Conservation (phyloP, 2,797 vertebrate genomes). For the Caiman crocodilus region DNA sequence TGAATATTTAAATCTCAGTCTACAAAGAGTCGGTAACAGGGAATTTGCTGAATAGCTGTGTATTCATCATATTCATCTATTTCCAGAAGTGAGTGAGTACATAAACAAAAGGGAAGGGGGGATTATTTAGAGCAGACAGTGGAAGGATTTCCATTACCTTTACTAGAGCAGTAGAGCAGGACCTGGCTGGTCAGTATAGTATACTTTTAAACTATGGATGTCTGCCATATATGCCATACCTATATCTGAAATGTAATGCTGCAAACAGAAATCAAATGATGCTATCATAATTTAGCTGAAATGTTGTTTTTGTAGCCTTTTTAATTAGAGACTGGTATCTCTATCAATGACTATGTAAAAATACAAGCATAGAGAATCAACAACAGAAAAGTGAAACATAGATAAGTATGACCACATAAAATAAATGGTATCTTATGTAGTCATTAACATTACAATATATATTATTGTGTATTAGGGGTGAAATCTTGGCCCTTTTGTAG, state of each 20-base stretch:
- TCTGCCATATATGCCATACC: constrained; percentile 4
- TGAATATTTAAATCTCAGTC: background rate
- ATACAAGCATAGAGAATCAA: background rate
- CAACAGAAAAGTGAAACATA: constrained; percentile 46
- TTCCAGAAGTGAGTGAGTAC: background rate
- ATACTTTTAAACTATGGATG: constrained; percentile 6
- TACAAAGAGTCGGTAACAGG: background rate
- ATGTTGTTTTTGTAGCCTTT: constrained; percentile 69
- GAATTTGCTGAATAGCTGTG: accelerated
- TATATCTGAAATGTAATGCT: constrained; percentile 72
- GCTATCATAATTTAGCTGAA: constrained; percentile 42
- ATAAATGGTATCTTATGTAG: constrained; percentile 57
- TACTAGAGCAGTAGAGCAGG: background rate
- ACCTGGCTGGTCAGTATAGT: background rate
- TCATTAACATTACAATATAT: constrained; percentile 71
- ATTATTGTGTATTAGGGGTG: constrained; percentile 31
- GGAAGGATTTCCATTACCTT: background rate
- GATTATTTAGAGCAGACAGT: background rate
- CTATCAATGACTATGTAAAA: constrained; percentile 50
- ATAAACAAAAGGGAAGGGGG: background rate
- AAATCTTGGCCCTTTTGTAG: constrained; percentile 53
- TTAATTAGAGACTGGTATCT: constrained; percentile 64
- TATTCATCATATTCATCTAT: background rate
- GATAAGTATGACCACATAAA: constrained; percentile 69
- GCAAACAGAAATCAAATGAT: constrained; percentile 21